Conservation (phyloP, 2,888 invertebrate genomes). For the Leucoptera coffeella region DNA sequence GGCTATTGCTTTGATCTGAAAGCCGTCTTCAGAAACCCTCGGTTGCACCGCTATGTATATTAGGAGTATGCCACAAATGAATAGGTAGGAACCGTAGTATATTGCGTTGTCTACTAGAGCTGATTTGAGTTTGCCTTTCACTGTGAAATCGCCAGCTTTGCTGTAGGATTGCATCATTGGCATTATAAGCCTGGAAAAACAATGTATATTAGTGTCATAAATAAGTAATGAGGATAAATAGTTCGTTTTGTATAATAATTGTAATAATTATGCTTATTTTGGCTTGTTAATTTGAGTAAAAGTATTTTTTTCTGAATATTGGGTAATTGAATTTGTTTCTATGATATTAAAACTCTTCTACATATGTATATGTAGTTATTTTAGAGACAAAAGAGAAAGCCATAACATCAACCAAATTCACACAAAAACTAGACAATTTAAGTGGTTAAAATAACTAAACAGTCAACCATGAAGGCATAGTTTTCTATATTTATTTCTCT, state of each 20-base stretch:
- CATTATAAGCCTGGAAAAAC: constrained; percentile 74
- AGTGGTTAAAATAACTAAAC: too few species aligned
- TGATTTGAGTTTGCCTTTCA: constrained; percentile 89
- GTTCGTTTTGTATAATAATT: neutral
- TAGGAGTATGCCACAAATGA: constrained; percentile 89
- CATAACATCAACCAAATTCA: too few species aligned
- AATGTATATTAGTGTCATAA: too few species aligned
- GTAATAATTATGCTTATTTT: neutral
- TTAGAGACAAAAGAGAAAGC: too few species aligned
- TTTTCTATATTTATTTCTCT: too few species aligned
- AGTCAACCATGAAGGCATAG: too few species aligned
- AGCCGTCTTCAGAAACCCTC: constrained; percentile 83
- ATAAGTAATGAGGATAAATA: too few species aligned
- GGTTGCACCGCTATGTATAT: constrained; percentile 92
- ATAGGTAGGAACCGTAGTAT: constrained; percentile 94
- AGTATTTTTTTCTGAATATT: neutral
- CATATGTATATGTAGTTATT: too few species aligned
- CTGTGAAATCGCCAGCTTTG: constrained; percentile 95
- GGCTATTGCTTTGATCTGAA: constrained; percentile 91
- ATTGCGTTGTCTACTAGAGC: constrained; percentile 95
- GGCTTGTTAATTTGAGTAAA: neutral
- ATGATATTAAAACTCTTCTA: too few species aligned
- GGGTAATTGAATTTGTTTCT: too few species aligned
- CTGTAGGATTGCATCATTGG: constrained; percentile 99
- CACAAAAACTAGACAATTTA: too few species aligned